A percentile compares a stretch with the other conserved stretches of the same genome.
Conservation (phyloP, 2,797 vertebrate genomes). For the Schizopygopsis pylzovi region DNA sequence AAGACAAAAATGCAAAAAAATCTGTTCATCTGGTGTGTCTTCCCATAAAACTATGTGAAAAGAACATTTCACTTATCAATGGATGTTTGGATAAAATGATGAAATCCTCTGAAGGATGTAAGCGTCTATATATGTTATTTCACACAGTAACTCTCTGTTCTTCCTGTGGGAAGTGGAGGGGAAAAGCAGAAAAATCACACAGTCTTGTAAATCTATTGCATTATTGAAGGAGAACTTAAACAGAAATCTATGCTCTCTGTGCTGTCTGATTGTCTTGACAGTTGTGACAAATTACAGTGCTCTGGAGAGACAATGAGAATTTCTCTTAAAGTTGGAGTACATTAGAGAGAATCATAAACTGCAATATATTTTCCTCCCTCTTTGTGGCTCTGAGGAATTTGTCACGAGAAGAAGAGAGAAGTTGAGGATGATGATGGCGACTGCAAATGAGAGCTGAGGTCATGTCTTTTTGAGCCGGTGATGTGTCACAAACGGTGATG, state of each 20-base stretch:
- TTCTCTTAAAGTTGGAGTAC: conserved; percentile 48
- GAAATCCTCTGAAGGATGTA: conserved; percentile 1
- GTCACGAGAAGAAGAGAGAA: conserved; percentile 17
- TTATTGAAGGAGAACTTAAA: conserved; percentile 59
- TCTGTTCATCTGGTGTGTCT: background rate
- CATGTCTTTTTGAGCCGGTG: conserved; percentile 36
- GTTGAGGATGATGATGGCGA: conserved; percentile 42
- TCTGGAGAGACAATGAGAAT: conserved; percentile 55
- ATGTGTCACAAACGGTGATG: conserved; percentile 56
- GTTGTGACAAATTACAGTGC: conserved; percentile 57
- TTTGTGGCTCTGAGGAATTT: conserved; percentile 40
- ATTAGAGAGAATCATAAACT: conserved; percentile 50
- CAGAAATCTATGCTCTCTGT: conserved; percentile 55
- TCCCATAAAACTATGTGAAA: background rate
- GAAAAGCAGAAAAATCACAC: conserved; percentile 30
- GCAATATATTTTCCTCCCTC: conserved; percentile 25
- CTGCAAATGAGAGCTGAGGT: conserved; percentile 47
- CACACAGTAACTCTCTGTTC: conserved; percentile 49
- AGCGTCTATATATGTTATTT: background rate
- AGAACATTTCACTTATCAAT: background rate
- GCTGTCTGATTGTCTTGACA: conserved; percentile 58
- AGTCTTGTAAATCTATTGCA: conserved; percentile 58
- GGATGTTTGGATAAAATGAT: background rate
- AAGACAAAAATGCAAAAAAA: too few species aligned
- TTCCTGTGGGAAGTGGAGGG: conserved; percentile 47